Evolutionary conservation across 2,888 invertebrate genomes (phyloP).

Genomic region (Blastobasis adustella): DNA sequence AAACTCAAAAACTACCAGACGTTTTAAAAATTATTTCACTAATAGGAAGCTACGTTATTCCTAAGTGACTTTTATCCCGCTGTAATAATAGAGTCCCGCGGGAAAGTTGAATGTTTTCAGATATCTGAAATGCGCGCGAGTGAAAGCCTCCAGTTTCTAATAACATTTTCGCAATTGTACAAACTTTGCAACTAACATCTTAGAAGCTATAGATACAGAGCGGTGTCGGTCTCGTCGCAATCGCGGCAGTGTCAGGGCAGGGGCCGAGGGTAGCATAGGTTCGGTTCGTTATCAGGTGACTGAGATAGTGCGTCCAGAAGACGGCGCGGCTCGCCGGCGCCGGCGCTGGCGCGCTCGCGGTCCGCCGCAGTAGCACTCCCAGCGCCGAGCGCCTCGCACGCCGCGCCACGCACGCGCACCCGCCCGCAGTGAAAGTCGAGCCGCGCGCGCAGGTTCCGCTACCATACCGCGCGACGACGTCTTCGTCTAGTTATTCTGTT

Average conservation of each 20-base stretch:
- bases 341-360: slow-evolving; percentile 24
- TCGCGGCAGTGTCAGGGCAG: slow-evolving; percentile 4
- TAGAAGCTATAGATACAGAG: too few species aligned
- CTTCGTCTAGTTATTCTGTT: slow-evolving; percentile 71
- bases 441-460: slow-evolving; percentile 63
- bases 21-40: too few species aligned
- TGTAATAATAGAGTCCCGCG: too few species aligned
- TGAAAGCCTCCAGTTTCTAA: too few species aligned
- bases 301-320: slow-evolving; percentile 25
- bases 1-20: too few species aligned
- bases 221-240: too few species aligned
- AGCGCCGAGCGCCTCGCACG: slow-evolving; percentile 61
- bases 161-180: too few species aligned
- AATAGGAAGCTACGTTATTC: too few species aligned
- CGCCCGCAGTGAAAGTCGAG: slow-evolving; percentile 66
- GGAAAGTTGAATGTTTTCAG: too few species aligned
- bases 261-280: slow-evolving; percentile 45
- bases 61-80: too few species aligned
- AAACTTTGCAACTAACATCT: too few species aligned
- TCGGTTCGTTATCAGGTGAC: slow-evolving; percentile 45
- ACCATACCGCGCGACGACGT: slow-evolving; percentile 58
- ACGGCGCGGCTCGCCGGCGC: slow-evolving; percentile 29
- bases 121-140: too few species aligned
- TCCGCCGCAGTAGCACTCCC: slow-evolving; percentile 47
- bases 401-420: slow-evolving; percentile 41